These are phyloP conservation scores for Nymphicus hollandicus DNA, from an alignment of 2,113 vertebrate species.

Conservation along the genomic window DNA sequence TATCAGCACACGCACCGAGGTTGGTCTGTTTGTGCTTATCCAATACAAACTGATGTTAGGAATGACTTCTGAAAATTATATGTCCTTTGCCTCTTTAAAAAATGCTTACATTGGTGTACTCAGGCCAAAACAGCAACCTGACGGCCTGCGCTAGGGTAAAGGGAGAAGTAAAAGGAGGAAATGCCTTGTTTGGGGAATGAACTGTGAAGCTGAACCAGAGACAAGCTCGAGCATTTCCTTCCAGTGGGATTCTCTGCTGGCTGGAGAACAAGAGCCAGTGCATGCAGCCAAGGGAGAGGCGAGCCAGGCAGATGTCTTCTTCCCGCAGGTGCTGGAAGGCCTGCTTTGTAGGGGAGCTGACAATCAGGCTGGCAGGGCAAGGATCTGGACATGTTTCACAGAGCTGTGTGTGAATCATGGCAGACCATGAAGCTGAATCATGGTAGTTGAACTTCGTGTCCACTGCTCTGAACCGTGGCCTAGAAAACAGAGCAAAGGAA, in stretches of 20 bases:
- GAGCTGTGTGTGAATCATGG: neutral
- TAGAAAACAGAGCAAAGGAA: neutral
- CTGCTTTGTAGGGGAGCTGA: neutral
- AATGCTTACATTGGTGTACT: neutral
- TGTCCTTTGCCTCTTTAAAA: neutral
- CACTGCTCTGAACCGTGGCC: neutral
- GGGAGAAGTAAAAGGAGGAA: slow-evolving; percentile 36
- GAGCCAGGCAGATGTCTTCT: fast-evolving
- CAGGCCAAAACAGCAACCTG: neutral
- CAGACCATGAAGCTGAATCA: neutral
- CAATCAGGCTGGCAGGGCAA: neutral
- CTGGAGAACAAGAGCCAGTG: neutral
- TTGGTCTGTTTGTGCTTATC: neutral
- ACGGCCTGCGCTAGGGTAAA: neutral
- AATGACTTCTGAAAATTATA: neutral
- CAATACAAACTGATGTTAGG: neutral
- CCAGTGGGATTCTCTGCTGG: neutral
- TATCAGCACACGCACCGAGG: neutral
- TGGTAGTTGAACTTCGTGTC: neutral
- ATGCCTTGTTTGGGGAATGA: neutral
- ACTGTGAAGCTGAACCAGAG: neutral
- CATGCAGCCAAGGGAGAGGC: neutral
- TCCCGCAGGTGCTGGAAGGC: neutral
- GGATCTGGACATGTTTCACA: neutral
- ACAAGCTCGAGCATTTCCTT: neutral